Evolutionary conservation across 2,113 vertebrate genomes (phyloP).

Genomic region (Cygnus buccinator): DNA sequence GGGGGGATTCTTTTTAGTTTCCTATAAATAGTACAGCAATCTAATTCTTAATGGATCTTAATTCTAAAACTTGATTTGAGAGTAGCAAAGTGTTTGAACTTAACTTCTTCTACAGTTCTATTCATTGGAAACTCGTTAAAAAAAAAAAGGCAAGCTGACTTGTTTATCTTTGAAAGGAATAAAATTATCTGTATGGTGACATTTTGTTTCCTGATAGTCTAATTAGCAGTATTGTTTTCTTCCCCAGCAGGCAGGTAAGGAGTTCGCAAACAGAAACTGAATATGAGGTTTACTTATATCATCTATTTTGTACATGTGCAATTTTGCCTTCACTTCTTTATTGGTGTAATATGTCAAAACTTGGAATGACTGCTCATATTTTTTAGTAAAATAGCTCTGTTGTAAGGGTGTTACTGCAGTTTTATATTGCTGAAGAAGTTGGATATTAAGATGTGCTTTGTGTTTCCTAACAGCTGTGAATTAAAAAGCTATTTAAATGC

Average conservation of each 20-base stretch:
- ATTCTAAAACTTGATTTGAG: not conserved
- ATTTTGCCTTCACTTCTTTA: not conserved
- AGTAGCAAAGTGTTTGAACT: not conserved
- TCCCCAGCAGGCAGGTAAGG: not conserved
- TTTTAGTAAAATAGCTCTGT: not conserved
- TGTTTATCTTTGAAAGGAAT: not conserved
- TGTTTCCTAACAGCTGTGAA: slow-evolving; percentile 12
- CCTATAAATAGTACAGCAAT: not conserved
- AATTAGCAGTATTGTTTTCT: not conserved
- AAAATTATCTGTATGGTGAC: not conserved
- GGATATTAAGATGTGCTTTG: not conserved
- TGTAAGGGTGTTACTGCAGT: not conserved
- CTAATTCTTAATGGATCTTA: not conserved
- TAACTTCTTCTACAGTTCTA: not conserved
- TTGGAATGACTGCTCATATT: not conserved
- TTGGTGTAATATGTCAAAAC: not conserved
- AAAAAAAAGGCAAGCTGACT: not conserved
- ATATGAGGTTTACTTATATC: not conserved
- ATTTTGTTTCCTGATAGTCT: not conserved
- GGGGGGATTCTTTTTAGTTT: not conserved
- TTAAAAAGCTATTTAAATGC: slow-evolving; percentile 62
- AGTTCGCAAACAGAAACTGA: not conserved
- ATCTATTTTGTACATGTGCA: not conserved
- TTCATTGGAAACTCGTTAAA: not conserved
- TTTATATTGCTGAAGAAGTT: not conserved